Evolutionary conservation across 2,113 vertebrate genomes (phyloP), one percentile per base, ranked within the genome.

Genomic region (Gallinago jamesoni): DNA sequence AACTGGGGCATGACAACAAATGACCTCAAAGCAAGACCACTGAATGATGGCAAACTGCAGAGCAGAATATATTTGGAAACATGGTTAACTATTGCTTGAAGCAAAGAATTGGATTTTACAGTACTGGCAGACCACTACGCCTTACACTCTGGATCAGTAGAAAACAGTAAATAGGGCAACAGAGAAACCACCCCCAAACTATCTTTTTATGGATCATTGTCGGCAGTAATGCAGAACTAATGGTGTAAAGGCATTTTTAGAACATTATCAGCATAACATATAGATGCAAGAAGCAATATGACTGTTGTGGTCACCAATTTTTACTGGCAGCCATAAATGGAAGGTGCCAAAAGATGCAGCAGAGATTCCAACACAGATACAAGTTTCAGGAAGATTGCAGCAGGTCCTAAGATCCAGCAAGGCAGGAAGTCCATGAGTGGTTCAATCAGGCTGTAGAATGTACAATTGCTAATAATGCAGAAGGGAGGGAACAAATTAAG

Each of bases 1-100:
- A 96, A 97, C 59, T 70, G 79, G 64, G 76, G 93, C 94, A 78
- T 77, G 76, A 95, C 79, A 85, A 84, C 70, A 93, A 94, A 31
- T 92, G 93, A 93, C 93, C 86, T 92, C 76, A 89, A 96, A 95
- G 88, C 75, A 88, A 84, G 89, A 84, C 80, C 48, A 50, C 41
- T 70, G 76, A 93, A 77, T 94, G 80, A 88, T 53, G 75, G 85
- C 79, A 94, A 93, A 95, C 28, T 1, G 3, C 4, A 11, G 62
- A 33, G 0, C 0, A 60, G 22, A 90, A 74, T 52, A 10, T 68
- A 91, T 89, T 48, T 95, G 60, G 67, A 90, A 94, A 78, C 68
- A 56, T 12, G 11, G 77, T 78, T 95, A 94, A 94, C 93, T 89
- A 91, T 77, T 87, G 91, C 91, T 89, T 64, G 73, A 87, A 95